Evolutionary conservation across 2,113 vertebrate species (phyloP), one percentile per base, ranked within the genome.

Genomic region (Machaerirhynchus nigripectus): DNA sequence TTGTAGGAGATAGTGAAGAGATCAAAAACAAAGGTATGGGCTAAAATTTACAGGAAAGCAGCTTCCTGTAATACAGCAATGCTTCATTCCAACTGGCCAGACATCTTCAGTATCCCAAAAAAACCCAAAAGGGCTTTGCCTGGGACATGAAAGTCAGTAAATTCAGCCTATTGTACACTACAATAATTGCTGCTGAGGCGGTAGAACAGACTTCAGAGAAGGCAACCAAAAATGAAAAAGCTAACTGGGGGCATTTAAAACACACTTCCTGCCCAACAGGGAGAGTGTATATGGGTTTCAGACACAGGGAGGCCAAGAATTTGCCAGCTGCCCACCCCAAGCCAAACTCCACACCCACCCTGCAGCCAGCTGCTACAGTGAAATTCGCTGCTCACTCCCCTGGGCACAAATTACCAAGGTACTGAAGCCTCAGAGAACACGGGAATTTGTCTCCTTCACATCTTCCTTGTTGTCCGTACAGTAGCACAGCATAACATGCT

Each of bases 261-360:
- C 23, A 63, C 22, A 28, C 18, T 56, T 77, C 27, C 44, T 42
- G 28, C 11, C 23, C 47, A 63, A 24, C 6, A 39, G 2, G 14
- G 27, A 40, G 8, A 10, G 13, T 1, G 0, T 18, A 4, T 23
- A 16, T 21, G 35, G 1, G 0, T 23, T 46, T 18, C 1, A 4
- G 53, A 24, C 19, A 46, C 7, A 1, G 4, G 42, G 42, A 70
- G 61, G 64, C 35, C 12, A 69, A 20, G 55, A 40, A 39, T 5
- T 9, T 63, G 6, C 46, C 57, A 79, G 42, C 13, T 60, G 21
- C 19, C n/a, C 55, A 14, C 42, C 28, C 31, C 75, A 83, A 3
- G 13, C 22, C 65, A 16, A 39, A 37, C 21, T 42, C 49, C 78
- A 65, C 33, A 26, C 15, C 17, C 37, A 40, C 19, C 13, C 21